Conservation (phyloP, 1,140 invertebrate species). For the Formica selysi region DNA sequence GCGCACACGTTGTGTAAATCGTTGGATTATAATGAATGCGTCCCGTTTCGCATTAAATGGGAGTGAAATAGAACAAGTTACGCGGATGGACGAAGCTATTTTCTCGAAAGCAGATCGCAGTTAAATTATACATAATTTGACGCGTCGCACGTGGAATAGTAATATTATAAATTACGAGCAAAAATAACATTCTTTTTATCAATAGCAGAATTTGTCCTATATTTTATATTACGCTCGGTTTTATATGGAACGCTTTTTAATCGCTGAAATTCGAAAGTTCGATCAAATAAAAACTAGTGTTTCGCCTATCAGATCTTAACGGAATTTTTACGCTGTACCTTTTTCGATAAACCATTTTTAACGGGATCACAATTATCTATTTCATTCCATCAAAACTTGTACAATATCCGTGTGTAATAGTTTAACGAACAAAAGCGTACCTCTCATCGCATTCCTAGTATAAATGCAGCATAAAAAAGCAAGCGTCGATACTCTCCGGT, state of each 20-base stretch:
- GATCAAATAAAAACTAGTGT: constrained; percentile 35
- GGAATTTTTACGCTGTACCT: constrained; percentile 33
- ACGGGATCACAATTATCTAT: constrained; percentile 25
- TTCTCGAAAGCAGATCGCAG: constrained; percentile 16
- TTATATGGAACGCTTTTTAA: background rate
- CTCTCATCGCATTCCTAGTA: background rate
- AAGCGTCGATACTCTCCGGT: constrained; percentile 41
- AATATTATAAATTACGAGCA: background rate
- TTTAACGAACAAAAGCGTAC: constrained; percentile 45
- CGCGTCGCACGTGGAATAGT: constrained; percentile 11
- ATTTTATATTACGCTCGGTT: constrained; percentile 23
- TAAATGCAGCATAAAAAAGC: background rate
- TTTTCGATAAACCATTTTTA: constrained; percentile 35
- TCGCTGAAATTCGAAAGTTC: constrained; percentile 1
- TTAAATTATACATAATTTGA: constrained; percentile 31
- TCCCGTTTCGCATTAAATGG: constrained; percentile 41
- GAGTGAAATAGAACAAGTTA: constrained; percentile 20
- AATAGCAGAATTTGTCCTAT: background rate
- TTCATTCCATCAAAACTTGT: constrained; percentile 18
- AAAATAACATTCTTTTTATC: background rate
- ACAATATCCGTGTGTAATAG: constrained; percentile 19
- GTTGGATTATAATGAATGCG: constrained; percentile 46
- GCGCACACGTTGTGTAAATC: constrained; percentile 46
- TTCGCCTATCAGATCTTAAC: constrained; percentile 23
- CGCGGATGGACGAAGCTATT: constrained; percentile 16